Percentiles rank a stretch among this genome's conserved stretches.
Evolutionary conservation across 2,113 vertebrate species (phyloP).

Genomic region (Meriones unguiculatus): DNA sequence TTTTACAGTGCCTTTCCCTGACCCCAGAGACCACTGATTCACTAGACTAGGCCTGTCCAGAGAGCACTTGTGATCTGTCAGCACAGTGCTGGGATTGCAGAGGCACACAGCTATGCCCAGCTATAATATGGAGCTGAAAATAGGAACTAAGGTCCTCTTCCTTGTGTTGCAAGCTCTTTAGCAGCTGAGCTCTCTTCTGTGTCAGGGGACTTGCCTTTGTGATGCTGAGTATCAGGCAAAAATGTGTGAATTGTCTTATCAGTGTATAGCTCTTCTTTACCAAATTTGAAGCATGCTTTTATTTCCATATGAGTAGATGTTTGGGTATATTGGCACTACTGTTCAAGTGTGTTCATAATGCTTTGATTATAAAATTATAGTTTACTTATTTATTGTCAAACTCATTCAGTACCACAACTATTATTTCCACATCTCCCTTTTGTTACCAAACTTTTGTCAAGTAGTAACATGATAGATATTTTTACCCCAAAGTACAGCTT

Average conservation of each 20-base stretch:
- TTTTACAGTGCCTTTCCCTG: neutral
- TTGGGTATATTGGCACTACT: neutral
- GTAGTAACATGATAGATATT: neutral
- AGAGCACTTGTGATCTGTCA: neutral
- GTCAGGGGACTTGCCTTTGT: neutral
- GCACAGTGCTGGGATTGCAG: neutral
- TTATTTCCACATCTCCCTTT: neutral
- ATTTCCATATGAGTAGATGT: neutral
- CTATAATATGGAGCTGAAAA: neutral
- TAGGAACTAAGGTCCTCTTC: neutral
- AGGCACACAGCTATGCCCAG: neutral
- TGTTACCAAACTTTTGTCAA: constrained; percentile 11
- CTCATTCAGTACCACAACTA: neutral
- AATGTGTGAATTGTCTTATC: neutral
- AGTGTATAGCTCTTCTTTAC: neutral
- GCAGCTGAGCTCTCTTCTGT: neutral
- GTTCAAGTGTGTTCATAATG: neutral
- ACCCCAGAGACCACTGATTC: neutral
- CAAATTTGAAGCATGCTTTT: neutral
- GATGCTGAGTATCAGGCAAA: neutral
- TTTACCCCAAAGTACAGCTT: constrained; percentile 16
- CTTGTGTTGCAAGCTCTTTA: too few species aligned
- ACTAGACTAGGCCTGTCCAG: neutral
- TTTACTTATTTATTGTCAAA: neutral
- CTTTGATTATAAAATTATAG: constrained; percentile 37